Base-by-base conservation (phyloP, 2,113 vertebrate species). In the Sylvia atricapilla region DNA sequence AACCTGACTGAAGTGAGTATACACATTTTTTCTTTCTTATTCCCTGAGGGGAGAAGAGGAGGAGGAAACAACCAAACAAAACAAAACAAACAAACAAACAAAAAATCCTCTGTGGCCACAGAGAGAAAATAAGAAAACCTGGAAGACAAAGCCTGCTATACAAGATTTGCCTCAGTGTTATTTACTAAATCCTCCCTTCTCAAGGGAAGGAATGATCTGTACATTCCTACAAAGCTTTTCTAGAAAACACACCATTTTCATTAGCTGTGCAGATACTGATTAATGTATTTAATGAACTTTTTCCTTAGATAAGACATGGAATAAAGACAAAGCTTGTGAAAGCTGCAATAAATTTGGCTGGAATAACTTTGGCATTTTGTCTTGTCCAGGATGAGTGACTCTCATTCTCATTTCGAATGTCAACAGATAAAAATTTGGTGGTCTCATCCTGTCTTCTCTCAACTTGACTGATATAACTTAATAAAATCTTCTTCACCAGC, bases 111-210 rank as follows among this genome's bases (percentile, higher is more conserved):
- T 87, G 31, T 23, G 33, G 3, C 11, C 35, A 81, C 67, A 66
- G 46, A 44, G 3, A 46, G 49, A 82, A 53, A 77, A 66, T 53
- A 67, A 50, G n/a, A 94, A 94, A 92, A 44, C 8, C 31, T 44
- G 23, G 11, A 91, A 55, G 37, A 91, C 83, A 74, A 94, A 95
- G 28, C 16, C 23, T 77, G 46, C 39, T 84, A 17, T 23, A 55
- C 15, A 60, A 72, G 67, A 69, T 84, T 88, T 95, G 41, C 77
- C 55, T 83, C 70, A 79, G 35, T 78, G 46, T 13, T 90, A 41
- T 44, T 95, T 91, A 59, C 41, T 85, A 95, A 97, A 88, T 90
- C 59, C 56, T 89, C 28, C 9, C 20, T 72, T 91, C 91, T 96
- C 70, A 72, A 70, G 77, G 85, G 59, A 70, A 94, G 25, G 58